Conservation (phyloP, 2,113 vertebrate species). For the Benitochromis conjunctus region DNA sequence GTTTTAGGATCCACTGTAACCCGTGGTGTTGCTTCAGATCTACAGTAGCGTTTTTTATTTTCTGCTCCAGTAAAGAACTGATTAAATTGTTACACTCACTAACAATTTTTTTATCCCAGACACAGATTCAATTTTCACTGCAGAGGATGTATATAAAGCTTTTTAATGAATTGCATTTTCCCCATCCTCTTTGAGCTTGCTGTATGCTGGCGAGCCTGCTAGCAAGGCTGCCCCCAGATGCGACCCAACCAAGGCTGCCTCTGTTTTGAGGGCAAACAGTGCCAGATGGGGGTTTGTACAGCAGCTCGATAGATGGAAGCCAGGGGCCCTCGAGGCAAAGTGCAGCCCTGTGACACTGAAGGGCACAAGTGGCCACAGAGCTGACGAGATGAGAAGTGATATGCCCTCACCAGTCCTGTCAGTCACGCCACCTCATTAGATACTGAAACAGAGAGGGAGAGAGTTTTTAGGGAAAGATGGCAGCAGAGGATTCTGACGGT, state of each 20-base stretch:
- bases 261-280: constrained; percentile 33
- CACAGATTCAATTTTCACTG: constrained; percentile 35
- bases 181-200: background rate
- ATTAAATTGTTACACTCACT: constrained; percentile 50
- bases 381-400: constrained; percentile 73
- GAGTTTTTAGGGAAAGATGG: background rate
- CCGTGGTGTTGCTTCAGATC: background rate
- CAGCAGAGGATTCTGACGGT: background rate
- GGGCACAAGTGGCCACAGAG: constrained; percentile 63
- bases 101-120: constrained; percentile 41
- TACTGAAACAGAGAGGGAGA: background rate
- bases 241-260: constrained; percentile 17
- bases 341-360: constrained; percentile 69
- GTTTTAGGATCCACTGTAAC: constrained; percentile 16
- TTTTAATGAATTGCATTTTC: constrained; percentile 42
- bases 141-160: constrained; percentile 23
- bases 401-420: constrained; percentile 66
- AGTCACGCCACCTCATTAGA: constrained; percentile 72
- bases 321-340: constrained; percentile 58
- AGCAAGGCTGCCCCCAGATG: constrained; percentile 35
- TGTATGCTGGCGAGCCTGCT: background rate
- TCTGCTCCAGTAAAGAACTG: constrained; percentile 45
- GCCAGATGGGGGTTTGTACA: constrained; percentile 52
- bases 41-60: constrained; percentile 28
- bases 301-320: constrained; percentile 56